Evolutionary conservation across 2,888 invertebrate genomes (phyloP), one percentile per base, ranked within the genome.

Genomic region (Baronia brevicornis): DNA sequence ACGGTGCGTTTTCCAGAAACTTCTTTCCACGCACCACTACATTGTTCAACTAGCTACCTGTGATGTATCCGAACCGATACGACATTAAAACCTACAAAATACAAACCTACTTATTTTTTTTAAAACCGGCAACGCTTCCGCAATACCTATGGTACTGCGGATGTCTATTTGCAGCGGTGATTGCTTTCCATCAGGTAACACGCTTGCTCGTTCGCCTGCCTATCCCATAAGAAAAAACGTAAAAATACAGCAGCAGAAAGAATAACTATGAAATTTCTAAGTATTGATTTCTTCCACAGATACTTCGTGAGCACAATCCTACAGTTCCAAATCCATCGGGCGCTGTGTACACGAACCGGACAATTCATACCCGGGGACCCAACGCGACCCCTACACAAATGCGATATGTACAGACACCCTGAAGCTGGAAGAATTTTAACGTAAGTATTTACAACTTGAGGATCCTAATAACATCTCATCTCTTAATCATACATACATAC

Each of bases 261-360:
- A n/a, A n/a, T n/a, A n/a, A n/a, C n/a, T n/a, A 17, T 17, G 4
- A 5, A 17, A 6, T 17, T 5, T 4, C 4, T 17, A 5, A 2
- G 23, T 28, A 11, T 17, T 27, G n/a, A n/a, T n/a, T 23, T 13
- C 28, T 33, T 41, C 43, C 49, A 1, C 88, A 96, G 97, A 82
- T 97, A 97, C 78, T 97, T 96, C 80, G 94, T 97, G 43, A 93
- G 94, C 55, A 93, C 93, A 3, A 88, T 97, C 5, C 87, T 97
- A 7, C 97, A 97, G 84, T 97, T 97, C 87, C 97, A 97, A 79
- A 90, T 97, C 33, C 93, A 95, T 78, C 87, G 94, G 15, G 88
- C 94, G 0, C 79, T 97, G 45, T 97, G 97, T 63, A 88, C 88
- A 37, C 89, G 91, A 0, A 92, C 96, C 1, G 92, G 92, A 0